Conservation (phyloP, 2,888 invertebrate species). For the Poecilus cupreus region DNA sequence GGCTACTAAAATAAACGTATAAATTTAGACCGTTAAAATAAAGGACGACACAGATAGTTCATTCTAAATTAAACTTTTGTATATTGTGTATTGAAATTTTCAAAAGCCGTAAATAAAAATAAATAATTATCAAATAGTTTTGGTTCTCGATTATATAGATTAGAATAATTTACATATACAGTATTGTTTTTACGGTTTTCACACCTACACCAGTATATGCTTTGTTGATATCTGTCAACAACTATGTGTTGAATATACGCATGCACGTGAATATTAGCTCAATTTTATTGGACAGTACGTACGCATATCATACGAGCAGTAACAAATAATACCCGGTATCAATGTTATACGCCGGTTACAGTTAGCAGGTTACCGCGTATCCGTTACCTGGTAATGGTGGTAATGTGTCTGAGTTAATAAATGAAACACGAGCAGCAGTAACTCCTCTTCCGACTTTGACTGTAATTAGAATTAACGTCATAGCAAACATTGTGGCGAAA, state of each 20-base stretch:
- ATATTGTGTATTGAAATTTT: too few species aligned
- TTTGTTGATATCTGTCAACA: too few species aligned
- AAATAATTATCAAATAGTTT: too few species aligned
- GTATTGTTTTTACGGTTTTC: too few species aligned
- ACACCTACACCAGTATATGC: too few species aligned
- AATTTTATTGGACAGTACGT: not conserved
- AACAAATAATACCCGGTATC: not conserved
- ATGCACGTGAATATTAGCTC: not conserved
- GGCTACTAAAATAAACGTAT: not conserved
- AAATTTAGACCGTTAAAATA: not conserved
- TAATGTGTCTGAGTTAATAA: conserved; percentile 4
- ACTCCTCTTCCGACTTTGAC: not conserved
- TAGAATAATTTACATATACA: too few species aligned
- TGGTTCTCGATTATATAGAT: too few species aligned
- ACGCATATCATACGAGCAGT: not conserved
- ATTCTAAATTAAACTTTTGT: too few species aligned
- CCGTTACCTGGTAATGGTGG: not conserved
- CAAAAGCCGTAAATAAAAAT: too few species aligned
- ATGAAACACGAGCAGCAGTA: conserved; percentile 8
- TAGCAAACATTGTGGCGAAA: not conserved
- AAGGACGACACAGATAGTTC: too few species aligned
- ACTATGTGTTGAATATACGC: too few species aligned
- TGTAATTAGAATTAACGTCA: conserved; percentile 1
- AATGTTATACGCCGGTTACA: not conserved
- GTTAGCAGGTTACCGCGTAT: not conserved